Evolutionary conservation across 2,113 vertebrate genomes (phyloP).

Genomic region (Pangasianodon hypophthalmus): DNA sequence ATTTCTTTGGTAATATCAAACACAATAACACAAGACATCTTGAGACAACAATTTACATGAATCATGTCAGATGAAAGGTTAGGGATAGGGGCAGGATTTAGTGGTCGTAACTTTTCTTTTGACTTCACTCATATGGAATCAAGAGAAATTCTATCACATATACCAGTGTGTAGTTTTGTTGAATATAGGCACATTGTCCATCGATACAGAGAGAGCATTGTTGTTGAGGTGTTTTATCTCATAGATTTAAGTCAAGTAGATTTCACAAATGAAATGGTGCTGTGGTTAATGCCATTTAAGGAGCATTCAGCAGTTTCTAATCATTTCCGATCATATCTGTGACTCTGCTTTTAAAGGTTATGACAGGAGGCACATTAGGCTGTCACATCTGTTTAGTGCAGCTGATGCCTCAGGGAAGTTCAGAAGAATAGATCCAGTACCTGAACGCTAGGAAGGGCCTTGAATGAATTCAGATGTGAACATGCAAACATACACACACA

Average conservation of each 20-base stretch:
- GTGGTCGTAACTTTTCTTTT: background rate
- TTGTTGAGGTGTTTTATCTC: background rate
- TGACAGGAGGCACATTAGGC: background rate
- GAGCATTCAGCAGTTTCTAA: background rate
- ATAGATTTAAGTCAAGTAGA: background rate
- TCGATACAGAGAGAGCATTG: background rate
- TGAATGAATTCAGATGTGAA: background rate
- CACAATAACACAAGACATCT: no score
- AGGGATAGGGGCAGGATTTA: background rate
- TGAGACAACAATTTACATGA: background rate
- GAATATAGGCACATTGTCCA: background rate
- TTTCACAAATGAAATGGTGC: background rate
- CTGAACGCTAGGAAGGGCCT: background rate
- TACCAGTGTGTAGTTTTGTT: background rate
- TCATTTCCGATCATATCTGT: background rate
- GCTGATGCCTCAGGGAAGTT: background rate
- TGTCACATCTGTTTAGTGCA: background rate
- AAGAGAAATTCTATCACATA: background rate
- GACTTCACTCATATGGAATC: background rate
- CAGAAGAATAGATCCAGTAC: background rate
- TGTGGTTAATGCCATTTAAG: background rate
- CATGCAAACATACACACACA: background rate
- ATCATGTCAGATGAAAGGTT: background rate
- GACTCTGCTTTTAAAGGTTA: background rate
- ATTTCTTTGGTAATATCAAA: background rate